These are phyloP conservation scores for Spodoptera litura DNA, from an alignment of 1,140 invertebrate genomes.

Conservation along the genomic window DNA sequence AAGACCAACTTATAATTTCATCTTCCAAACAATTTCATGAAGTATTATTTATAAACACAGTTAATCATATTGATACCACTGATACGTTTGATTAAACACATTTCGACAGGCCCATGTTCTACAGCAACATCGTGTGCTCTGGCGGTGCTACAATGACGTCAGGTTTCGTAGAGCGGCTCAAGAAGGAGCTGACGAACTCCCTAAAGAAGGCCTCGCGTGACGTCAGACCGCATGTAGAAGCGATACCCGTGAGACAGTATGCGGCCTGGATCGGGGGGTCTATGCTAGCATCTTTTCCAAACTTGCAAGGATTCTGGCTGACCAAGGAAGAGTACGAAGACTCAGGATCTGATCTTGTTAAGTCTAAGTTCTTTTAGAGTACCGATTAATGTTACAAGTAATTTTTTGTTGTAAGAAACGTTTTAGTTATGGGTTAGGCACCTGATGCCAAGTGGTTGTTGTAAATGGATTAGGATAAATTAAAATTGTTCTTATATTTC, in stretches of 20 bases:
- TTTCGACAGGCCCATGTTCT: constrained; percentile 89
- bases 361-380: constrained; percentile 80
- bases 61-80: not conserved
- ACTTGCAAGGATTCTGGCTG: constrained; percentile 93
- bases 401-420: too few relatives aligned
- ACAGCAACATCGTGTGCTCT: constrained; percentile 93
- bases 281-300: constrained; percentile 91
- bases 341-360: constrained; percentile 87
- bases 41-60: too few relatives aligned
- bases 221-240: constrained; percentile 95
- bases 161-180: constrained; percentile 91
- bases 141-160: constrained; percentile 94
- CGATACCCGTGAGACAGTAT: constrained; percentile 94
- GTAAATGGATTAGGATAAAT: too few relatives aligned
- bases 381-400: too few relatives aligned
- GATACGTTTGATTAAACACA: not conserved
- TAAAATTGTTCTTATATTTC: too few relatives aligned
- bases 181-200: constrained; percentile 91
- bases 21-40: too few relatives aligned
- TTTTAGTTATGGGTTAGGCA: too few relatives aligned
- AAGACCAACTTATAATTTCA: too few relatives aligned
- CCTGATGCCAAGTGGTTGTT: too few relatives aligned
- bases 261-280: constrained; percentile 92
- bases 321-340: constrained; percentile 92
- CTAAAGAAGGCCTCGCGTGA: constrained; percentile 88